Conservation (phyloP, 2,113 vertebrate genomes). For the Paradoxurus hermaphroditus region DNA sequence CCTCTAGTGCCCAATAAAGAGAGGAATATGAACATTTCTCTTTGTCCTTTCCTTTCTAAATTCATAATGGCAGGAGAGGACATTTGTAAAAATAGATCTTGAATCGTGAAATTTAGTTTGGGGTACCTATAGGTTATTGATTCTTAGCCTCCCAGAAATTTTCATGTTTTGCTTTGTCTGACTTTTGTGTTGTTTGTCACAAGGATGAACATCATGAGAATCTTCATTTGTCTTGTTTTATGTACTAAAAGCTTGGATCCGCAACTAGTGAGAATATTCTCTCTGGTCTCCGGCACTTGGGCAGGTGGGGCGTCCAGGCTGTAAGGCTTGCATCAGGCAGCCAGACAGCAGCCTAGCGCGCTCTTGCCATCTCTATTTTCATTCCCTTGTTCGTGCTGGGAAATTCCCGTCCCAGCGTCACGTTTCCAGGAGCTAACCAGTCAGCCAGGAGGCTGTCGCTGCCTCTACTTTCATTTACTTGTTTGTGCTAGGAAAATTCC, state of each 20-base stretch:
- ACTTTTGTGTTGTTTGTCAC: neutral
- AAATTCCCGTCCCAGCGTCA: neutral
- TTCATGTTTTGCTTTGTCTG: neutral
- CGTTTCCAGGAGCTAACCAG: neutral
- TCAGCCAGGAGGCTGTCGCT: neutral
- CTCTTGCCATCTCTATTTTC: neutral
- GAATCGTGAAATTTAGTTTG: neutral
- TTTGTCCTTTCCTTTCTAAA: neutral
- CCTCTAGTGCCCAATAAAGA: neutral
- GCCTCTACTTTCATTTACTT: neutral
- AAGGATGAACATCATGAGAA: neutral
- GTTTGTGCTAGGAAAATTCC: neutral
- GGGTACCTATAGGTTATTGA: neutral
- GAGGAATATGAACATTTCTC: neutral
- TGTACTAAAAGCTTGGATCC: neutral
- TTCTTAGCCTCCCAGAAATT: neutral
- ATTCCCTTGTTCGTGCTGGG: neutral
- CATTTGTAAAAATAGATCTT: neutral
- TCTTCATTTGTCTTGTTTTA: neutral
- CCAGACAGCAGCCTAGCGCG: neutral
- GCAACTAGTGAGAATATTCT: neutral
- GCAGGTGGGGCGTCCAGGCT: accelerated
- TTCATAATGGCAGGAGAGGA: neutral
- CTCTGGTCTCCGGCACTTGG: neutral
- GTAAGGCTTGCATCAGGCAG: neutral